Conservation (phyloP, 2,888 invertebrate species). For the Notodonta dromedarius region DNA sequence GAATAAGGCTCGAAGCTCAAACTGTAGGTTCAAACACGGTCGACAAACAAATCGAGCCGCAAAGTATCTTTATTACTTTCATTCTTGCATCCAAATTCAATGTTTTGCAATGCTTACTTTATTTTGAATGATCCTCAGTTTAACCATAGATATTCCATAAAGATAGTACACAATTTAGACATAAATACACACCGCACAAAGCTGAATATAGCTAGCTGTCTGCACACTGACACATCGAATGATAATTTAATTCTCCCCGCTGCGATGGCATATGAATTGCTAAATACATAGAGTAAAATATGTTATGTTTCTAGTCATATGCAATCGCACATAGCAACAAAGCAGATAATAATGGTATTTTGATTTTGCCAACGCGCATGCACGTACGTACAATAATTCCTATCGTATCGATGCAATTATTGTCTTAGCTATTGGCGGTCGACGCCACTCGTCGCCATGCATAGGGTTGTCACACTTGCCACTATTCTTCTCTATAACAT, state of each 20-base stretch:
- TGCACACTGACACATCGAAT: neutral
- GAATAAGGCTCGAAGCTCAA: neutral
- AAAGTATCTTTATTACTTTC: no score
- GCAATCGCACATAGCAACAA: slow-evolving; percentile 4
- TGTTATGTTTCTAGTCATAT: neutral
- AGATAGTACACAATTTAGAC: no score
- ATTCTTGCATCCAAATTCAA: no score
- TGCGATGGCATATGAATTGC: neutral
- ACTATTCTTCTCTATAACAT: neutral
- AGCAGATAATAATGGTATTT: slow-evolving; percentile 5
- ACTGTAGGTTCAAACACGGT: no score
- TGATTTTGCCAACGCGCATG: slow-evolving; percentile 16
- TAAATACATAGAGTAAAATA: neutral
- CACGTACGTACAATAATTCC: slow-evolving; percentile 31
- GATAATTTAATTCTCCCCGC: neutral
- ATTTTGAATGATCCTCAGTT: no score
- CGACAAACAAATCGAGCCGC: no score
- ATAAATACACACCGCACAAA: no score
- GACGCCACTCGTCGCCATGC: slow-evolving; percentile 24
- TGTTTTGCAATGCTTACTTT: no score
- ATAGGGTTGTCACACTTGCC: slow-evolving; percentile 9
- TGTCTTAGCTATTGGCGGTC: slow-evolving; percentile 29
- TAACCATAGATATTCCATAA: no score
- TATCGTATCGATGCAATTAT: slow-evolving; percentile 34
- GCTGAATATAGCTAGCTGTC: neutral